Evolutionary conservation across 2,797 vertebrate genomes (phyloP), one percentile per base, ranked within the genome.

Genomic region (Lateolabrax maculatus): DNA sequence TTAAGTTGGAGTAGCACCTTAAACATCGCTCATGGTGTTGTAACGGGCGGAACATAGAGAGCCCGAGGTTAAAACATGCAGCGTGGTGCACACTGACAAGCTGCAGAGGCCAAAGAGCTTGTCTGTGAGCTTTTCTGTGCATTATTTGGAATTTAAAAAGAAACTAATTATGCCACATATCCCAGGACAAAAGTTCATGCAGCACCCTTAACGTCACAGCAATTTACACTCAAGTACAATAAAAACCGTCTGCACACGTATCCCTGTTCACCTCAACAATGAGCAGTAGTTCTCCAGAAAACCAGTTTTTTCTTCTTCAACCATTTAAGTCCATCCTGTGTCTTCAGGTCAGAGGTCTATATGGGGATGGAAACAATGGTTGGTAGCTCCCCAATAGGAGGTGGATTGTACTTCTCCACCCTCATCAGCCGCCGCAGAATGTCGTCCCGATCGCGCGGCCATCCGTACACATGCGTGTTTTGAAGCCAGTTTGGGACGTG

Each of bases 401-500:
- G 96, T 0, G 95, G 95, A 39, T 95, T 94, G 68, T 96, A 96
- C 75, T 96, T 96, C 92, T 96, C 96, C 5, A 96, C 93, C 44
- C 96, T 92, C 95, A 96, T 96, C 44, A 96, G 90, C n/a, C 96
- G 92, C 25, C 95, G 92, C 44, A 96, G 85, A 16, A 96, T 94
- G 89, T 96, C 96, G 3, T 96, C 95, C 1, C 92, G 90, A 81
- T 96, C 94, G 0, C 90, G 86, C 4, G 96, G 96, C 96, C 96
- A 96, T 13, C 79, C 82, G 75, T 95, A 96, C 39, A 96, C 87
- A 5, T 96, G 94, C 0, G 96, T 96, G 94, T 96, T 96, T 49
- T 95, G 95, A 39, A 96, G 95, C 96, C 96, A 96, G 75, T 89
- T 92, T 0, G 96, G 96, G 11, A 96, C 94, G n/a, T 96, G 96